Conservation (phyloP, 2,113 vertebrate species). For the Clarias gariepinus region DNA sequence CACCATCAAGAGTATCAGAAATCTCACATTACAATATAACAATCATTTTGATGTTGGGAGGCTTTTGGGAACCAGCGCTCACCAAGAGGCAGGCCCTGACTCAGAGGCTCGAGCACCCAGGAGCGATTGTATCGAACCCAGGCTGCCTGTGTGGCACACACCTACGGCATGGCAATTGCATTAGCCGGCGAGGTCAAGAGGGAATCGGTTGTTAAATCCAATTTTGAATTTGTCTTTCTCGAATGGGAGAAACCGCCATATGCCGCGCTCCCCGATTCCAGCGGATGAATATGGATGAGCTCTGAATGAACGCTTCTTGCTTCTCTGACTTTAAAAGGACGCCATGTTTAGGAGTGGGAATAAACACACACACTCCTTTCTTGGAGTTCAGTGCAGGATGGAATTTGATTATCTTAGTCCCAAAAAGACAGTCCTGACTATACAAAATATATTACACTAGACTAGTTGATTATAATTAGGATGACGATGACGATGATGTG, state of each 20-base stretch:
- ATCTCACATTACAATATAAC: background rate
- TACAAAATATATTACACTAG: background rate
- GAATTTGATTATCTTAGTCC: background rate
- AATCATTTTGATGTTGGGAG: too few relatives aligned
- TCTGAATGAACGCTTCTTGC: slow-evolving; percentile 51
- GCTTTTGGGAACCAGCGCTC: slow-evolving; percentile 15
- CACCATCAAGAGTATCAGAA: background rate
- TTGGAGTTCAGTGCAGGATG: slow-evolving; percentile 18
- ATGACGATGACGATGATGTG: background rate
- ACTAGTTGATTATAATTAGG: background rate
- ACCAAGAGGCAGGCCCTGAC: background rate
- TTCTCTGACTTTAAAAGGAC: slow-evolving; percentile 12
- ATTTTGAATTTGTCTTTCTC: slow-evolving; percentile 73
- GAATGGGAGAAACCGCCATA: slow-evolving; percentile 70
- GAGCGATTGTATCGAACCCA: background rate
- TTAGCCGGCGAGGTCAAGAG: slow-evolving; percentile 71
- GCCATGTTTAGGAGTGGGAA: slow-evolving; percentile 34
- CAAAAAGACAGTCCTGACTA: background rate
- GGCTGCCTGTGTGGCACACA: slow-evolving; percentile 2
- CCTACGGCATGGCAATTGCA: slow-evolving; percentile 70
- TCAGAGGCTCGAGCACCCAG: background rate
- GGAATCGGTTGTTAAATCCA: slow-evolving; percentile 78
- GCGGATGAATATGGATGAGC: slow-evolving; percentile 79
- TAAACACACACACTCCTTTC: slow-evolving; percentile 38
- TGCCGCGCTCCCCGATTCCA: slow-evolving; percentile 71